Evolutionary conservation across 2,113 vertebrate species (phyloP).

Genomic region (Guaruba guarouba): DNA sequence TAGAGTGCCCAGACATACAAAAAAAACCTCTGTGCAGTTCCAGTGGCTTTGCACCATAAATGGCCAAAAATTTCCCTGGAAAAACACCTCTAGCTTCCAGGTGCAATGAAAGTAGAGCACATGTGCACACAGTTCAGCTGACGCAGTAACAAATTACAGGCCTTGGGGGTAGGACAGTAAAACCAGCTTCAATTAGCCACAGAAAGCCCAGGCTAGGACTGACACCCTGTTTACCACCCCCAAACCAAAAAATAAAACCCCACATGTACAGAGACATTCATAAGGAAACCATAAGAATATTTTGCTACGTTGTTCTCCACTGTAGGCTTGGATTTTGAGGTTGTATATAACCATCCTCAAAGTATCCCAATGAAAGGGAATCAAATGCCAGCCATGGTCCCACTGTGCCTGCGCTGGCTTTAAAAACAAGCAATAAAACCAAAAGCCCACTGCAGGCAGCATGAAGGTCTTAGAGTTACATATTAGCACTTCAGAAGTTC

Average conservation of each 20-base stretch:
- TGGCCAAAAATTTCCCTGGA: neutral
- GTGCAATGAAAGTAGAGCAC: neutral
- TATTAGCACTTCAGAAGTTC: neutral
- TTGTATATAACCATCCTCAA: neutral
- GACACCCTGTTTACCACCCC: neutral
- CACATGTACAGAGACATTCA: conserved; percentile 21
- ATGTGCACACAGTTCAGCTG: neutral
- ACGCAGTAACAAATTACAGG: neutral
- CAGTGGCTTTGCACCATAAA: neutral
- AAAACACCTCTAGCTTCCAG: neutral
- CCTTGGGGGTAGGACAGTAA: neutral
- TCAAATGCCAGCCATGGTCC: neutral
- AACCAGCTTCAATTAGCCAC: conserved; percentile 50
- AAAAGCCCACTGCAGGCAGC: neutral
- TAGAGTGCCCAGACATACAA: neutral
- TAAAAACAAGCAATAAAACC: neutral
- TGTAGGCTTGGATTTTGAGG: conserved; percentile 48
- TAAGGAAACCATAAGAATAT: conserved; percentile 47
- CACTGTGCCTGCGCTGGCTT: neutral
- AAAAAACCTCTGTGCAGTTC: neutral
- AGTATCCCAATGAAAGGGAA: neutral
- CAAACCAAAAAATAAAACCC: neutral
- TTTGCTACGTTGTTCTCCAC: neutral
- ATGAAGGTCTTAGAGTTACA: neutral
- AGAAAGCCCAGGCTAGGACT: conserved; percentile 35